Percentiles rank a stretch among this genome's conserved stretches.
phyloP scores from a whole-genome alignment of 2,888 invertebrate genomes.

The Trissonchulus latispiculum region DNA sequence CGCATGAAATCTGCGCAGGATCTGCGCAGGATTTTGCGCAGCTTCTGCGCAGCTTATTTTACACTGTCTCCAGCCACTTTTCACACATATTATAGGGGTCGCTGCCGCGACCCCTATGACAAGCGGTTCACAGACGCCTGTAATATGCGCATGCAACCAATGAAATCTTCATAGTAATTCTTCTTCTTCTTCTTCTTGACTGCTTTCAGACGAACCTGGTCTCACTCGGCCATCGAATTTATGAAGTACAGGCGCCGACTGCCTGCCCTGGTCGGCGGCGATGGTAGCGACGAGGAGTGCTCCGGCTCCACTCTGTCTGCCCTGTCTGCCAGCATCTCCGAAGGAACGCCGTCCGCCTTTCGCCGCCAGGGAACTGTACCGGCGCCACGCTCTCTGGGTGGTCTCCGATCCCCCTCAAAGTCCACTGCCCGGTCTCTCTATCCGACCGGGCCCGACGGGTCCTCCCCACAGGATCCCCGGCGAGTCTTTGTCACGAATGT shows the following conservation, averaged over 20 bases:
- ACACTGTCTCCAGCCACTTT: too few relatives aligned
- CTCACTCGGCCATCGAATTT: constrained; percentile 43
- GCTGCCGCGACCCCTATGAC: too few relatives aligned
- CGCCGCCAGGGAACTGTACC: neutral
- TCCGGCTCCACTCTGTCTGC: neutral
- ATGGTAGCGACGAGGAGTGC: neutral
- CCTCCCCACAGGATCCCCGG: neutral
- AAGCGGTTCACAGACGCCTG: too few relatives aligned
- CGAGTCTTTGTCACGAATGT: constrained; percentile 37
- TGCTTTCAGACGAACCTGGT: constrained; percentile 40
- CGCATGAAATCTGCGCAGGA: too few relatives aligned
- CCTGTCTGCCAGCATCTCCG: neutral
- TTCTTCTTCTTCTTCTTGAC: constrained; percentile 4
- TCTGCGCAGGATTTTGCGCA: too few relatives aligned
- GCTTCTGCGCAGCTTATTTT: too few relatives aligned
- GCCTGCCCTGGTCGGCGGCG: constrained; percentile 35
- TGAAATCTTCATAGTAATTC: too few relatives aligned
- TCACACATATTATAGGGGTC: too few relatives aligned
- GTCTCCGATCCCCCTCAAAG: neutral
- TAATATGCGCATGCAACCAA: too few relatives aligned
- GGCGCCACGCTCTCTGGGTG: neutral
- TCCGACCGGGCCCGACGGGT: neutral
- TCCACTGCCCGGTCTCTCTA: neutral
- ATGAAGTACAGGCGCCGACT: constrained; percentile 42
- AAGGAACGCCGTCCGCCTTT: neutral